Evolutionary conservation across 2,797 vertebrate species (phyloP), one percentile per base, ranked within the genome.

Genomic region (Prionace glauca): DNA sequence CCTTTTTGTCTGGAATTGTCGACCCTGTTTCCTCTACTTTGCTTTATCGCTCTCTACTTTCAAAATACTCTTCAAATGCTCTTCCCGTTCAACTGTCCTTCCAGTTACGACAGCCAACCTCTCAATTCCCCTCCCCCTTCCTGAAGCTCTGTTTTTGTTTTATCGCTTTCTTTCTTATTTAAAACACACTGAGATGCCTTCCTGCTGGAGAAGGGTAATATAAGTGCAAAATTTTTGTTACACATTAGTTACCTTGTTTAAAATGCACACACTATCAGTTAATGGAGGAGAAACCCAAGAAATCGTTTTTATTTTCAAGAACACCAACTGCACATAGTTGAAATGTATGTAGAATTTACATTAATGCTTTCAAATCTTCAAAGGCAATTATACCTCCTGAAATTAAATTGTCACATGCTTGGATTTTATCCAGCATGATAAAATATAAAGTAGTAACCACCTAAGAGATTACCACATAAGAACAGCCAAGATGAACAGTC

Each of bases 291-390:
- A 86, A 86, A 86, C 36, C 77, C 81, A 22, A 9, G 36, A 45
- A 86, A 45, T 22, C 20, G 5, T 56, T 45, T 86, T 86, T 26
- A 84, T 86, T 86, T 86, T 50, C 36, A 45, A 22, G 1, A 36
- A 50, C 41, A 50, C 81, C 29, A 7, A 72, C 26, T 9, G 71
- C 29, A 72, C 29, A 26, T 72, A 72, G 71, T 65, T 56, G 50
- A 56, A 56, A 5, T 56, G 3, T 56, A 32, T 45, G 32, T 36
- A 16, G 77, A 36, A 16, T 79, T 79, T 79, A 36, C 77, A 79
- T n/a, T 79, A 84, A 84, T 90, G 56, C 26, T 91, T 65, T n/a
- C 50, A 91, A 91, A 60, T n/a, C 29, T 62, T 90, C 87, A 62
- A 62, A 65, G 20, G 8, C 41, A 41, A 22, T 8, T 9, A 36